Evolutionary conservation across 2,888 invertebrate genomes (phyloP), one percentile per base, ranked within the genome.

Genomic region (Cataglyphis cursor): DNA sequence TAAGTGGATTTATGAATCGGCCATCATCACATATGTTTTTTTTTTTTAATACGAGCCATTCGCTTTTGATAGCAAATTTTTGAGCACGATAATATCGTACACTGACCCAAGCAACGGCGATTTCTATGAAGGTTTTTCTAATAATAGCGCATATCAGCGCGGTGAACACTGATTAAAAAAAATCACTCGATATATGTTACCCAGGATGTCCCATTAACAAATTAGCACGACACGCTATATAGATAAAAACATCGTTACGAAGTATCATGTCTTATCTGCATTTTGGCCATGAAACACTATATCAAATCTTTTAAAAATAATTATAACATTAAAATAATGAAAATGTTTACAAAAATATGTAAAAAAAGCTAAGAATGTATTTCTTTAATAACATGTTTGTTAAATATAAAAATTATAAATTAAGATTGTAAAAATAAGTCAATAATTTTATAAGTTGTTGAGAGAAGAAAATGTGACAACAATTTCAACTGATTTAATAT

Each of bases 131-230:
- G 89, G 88, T 87, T 87, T 41, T 82, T 70, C 83, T 89, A 89
- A 89, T 87, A 89, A 89, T 89, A 89, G 85, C 82, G 12, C 59
- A 48, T 89, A 89, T 90, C 90, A 64, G 75, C 61, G 61, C 48
- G 76, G 68, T 84, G 78, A 84, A 88, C 81, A 83, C 75, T 89
- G 89, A 90, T 90, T 90, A 90, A 88, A 90, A 90, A 87, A 83
- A 88, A 87, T 85, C 78, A 51, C 70, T 66, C 64, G 83, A 85
- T 83, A 84, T 88, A 84, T 88, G 85, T 70, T 85, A 78, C 85
- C 76, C 91, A 92, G 92, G 92, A 92, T 90, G 89, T 92, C 89
- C 86, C 89, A 88, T 88, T 89, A 88, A 91, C 89, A 87, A 91
- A 91, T 92, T 90, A 86, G 85, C 89, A 80, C 82, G 88, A 82